phyloP scores from a whole-genome alignment of 2,797 vertebrate genomes.

The Anguilla pacifica region DNA sequence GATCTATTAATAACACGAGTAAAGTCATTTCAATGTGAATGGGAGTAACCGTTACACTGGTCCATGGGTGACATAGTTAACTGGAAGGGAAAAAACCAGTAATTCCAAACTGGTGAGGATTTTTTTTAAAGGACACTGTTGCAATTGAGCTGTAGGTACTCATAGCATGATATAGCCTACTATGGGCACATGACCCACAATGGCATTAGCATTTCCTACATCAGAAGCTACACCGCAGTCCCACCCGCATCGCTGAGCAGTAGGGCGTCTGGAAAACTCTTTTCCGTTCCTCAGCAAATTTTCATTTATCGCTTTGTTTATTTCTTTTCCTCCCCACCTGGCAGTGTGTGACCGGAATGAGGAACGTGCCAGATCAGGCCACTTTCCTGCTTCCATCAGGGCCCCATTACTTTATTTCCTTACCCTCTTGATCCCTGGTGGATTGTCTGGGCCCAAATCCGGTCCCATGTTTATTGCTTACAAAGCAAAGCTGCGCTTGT shows the following conservation, averaged over 20 bases:
- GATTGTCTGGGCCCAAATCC: conserved; percentile 62
- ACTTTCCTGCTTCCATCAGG: conserved; percentile 63
- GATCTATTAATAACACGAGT: background rate
- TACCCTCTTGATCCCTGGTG: conserved; percentile 59
- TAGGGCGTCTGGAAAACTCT: background rate
- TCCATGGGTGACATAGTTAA: background rate
- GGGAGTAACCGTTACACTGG: background rate
- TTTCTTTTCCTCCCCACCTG: conserved; percentile 34
- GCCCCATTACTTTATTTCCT: conserved; percentile 69
- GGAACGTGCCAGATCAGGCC: conserved; percentile 65
- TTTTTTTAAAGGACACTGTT: background rate
- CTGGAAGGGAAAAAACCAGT: background rate
- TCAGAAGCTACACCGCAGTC: background rate
- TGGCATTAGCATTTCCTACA: background rate
- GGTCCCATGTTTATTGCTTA: conserved; percentile 67
- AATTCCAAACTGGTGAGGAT: background rate
- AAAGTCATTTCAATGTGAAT: background rate
- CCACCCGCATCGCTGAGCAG: background rate
- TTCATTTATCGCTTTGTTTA: background rate
- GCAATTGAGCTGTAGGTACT: background rate
- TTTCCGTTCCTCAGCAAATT: background rate
- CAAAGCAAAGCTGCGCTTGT: conserved; percentile 61
- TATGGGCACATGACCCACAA: background rate
- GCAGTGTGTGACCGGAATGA: conserved; percentile 53
- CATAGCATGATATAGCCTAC: background rate